Evolutionary conservation across 2,113 vertebrate genomes (phyloP).

Genomic region (Synchiropus splendidus): DNA sequence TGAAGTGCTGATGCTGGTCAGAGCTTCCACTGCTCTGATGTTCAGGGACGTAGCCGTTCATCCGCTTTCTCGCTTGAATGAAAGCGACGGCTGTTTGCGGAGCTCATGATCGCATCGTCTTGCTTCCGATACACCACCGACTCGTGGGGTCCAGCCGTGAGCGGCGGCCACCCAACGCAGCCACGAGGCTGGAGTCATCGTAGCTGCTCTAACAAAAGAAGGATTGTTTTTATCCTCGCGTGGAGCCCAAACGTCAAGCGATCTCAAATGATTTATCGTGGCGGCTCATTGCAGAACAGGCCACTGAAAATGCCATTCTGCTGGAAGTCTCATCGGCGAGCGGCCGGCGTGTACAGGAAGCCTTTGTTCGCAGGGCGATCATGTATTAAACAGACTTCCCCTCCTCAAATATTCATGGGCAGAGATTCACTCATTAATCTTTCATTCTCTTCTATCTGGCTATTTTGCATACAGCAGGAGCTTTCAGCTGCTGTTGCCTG

Average conservation of each 20-base stretch:
- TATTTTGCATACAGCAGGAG: slow-evolving; percentile 48
- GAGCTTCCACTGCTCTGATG: too few species aligned
- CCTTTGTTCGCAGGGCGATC: slow-evolving; percentile 48
- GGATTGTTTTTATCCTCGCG: too few species aligned
- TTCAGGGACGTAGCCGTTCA: too few species aligned
- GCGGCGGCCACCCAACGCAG: too few species aligned
- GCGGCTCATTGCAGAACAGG: slow-evolving; percentile 29
- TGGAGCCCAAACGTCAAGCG: slow-evolving; percentile 30
- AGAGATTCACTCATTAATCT: slow-evolving; percentile 67
- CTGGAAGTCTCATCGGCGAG: slow-evolving; percentile 40
- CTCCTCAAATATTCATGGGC: slow-evolving; percentile 66
- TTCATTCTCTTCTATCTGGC: slow-evolving; percentile 62
- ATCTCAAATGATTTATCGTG: slow-evolving; percentile 47
- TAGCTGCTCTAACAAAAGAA: too few species aligned
- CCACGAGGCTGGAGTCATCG: too few species aligned
- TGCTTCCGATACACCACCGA: too few species aligned
- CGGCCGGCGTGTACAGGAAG: slow-evolving; percentile 53
- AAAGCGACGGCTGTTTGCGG: too few species aligned
- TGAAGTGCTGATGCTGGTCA: too few species aligned
- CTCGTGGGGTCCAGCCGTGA: too few species aligned
- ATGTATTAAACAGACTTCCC: slow-evolving; percentile 66
- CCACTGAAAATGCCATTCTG: slow-evolving; percentile 54
- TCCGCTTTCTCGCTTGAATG: too few species aligned
- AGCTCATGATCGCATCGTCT: too few species aligned
- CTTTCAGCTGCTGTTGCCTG: slow-evolving; percentile 26